phyloP scores from a whole-genome alignment of 2,888 invertebrate genomes.

The Teinopalpus imperialis region DNA sequence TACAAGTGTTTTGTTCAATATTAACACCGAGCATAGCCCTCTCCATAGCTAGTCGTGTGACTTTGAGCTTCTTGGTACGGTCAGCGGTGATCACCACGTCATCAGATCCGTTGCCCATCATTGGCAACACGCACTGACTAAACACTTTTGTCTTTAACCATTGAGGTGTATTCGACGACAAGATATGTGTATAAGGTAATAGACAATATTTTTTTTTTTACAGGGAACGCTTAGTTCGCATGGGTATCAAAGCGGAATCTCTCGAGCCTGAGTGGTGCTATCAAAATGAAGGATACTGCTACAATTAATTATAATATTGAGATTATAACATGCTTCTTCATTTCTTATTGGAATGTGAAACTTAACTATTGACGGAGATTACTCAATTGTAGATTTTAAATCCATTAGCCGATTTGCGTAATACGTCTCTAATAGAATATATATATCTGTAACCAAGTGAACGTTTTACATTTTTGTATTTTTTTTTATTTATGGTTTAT shows the following conservation, averaged over 20 bases:
- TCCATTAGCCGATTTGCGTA: too few relatives aligned
- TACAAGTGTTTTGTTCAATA: too few relatives aligned
- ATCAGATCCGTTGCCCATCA: too few relatives aligned
- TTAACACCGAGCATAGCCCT: too few relatives aligned
- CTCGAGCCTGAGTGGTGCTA: constrained; percentile 93
- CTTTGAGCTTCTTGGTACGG: too few relatives aligned
- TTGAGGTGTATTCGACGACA: too few relatives aligned
- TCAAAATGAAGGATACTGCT: constrained; percentile 89
- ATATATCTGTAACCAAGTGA: too few relatives aligned
- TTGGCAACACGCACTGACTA: too few relatives aligned
- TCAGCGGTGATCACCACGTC: too few relatives aligned
- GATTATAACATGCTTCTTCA: not conserved
- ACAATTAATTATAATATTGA: constrained; percentile 34
- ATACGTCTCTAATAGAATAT: too few relatives aligned
- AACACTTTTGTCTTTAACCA: too few relatives aligned
- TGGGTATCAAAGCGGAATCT: constrained; percentile 87
- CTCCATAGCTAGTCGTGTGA: too few relatives aligned
- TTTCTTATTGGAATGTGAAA: not conserved
- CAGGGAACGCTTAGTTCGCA: constrained; percentile 87
- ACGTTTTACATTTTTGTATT: constrained; percentile 9
- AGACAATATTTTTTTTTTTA: constrained; percentile 28
- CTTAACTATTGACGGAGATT: not conserved
- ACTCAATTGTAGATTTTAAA: not conserved
- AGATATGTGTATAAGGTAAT: not conserved
- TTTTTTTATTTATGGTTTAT: not conserved